Percentiles rank a stretch among this genome's conserved stretches.
Conservation (phyloP, 2,113 vertebrate genomes). For the Semnornis frantzii region DNA sequence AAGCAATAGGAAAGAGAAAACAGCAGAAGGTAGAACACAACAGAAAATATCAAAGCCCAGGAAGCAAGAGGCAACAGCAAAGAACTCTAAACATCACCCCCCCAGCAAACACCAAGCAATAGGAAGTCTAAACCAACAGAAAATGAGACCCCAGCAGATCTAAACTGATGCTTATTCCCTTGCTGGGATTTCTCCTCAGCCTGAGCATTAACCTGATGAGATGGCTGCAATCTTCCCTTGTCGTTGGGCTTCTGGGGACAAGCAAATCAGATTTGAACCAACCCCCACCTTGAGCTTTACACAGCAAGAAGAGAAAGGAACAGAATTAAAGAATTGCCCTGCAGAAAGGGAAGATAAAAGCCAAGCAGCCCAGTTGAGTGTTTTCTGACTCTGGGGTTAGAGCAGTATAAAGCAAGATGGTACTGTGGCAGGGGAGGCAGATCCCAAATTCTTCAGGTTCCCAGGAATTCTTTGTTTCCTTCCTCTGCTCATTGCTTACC, state of each 20-base stretch:
- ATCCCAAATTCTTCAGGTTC: slow-evolving; percentile 25
- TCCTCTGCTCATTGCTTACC: slow-evolving; percentile 16
- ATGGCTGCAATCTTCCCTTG: background rate
- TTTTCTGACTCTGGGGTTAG: background rate
- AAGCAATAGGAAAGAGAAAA: no score
- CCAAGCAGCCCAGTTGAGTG: background rate
- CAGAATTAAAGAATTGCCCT: background rate
- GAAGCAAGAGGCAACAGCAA: no score
- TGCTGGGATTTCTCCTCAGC: background rate
- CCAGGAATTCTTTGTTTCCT: slow-evolving; percentile 29
- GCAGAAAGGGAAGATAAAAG: background rate
- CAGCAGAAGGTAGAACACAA: no score
- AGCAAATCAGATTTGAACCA: background rate
- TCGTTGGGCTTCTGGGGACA: background rate
- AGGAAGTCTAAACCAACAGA: no score
- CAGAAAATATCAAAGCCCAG: no score
- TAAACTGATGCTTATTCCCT: background rate
- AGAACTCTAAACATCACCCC: no score
- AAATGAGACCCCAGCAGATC: no score
- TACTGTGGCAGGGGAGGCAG: background rate
- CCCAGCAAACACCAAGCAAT: no score
- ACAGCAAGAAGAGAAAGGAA: background rate
- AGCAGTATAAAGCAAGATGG: background rate
- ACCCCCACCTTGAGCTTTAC: background rate
- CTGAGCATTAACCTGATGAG: background rate